These are phyloP conservation scores for Isotomurus palustris DNA, from an alignment of 2,888 invertebrate species.

Conservation along the genomic window DNA sequence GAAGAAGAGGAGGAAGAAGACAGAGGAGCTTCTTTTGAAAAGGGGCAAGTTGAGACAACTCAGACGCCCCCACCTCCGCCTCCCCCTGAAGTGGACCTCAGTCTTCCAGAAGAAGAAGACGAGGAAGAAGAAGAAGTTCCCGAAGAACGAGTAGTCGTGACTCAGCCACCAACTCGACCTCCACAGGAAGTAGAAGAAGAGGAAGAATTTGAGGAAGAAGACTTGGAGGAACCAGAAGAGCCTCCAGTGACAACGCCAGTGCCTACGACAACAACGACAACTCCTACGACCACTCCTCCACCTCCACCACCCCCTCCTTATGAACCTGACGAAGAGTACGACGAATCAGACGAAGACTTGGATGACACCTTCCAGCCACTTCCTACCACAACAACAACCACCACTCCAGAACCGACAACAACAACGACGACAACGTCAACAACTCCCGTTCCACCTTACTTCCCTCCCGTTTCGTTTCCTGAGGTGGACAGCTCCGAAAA, in stretches of 20 bases:
- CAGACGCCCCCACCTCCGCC: too few relatives aligned
- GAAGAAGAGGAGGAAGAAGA: neutral
- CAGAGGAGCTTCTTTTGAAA: too few relatives aligned
- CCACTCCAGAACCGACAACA: constrained; percentile 16
- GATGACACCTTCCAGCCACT: constrained; percentile 6
- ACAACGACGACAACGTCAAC: constrained; percentile 15
- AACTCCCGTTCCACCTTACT: neutral
- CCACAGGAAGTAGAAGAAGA: too few relatives aligned
- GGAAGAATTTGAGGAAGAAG: constrained; percentile 18
- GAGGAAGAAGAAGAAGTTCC: constrained; percentile 1
- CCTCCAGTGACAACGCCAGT: constrained; percentile 9
- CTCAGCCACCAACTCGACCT: too few relatives aligned
- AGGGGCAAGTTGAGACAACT: too few relatives aligned
- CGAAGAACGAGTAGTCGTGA: too few relatives aligned
- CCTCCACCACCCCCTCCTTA: constrained; percentile 7
- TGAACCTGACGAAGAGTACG: constrained; percentile 11
- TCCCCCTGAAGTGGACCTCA: too few relatives aligned
- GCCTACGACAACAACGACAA: constrained; percentile 2
- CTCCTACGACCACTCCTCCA: neutral
- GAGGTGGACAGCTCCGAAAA: constrained; percentile 26
- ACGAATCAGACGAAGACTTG: constrained; percentile 13
- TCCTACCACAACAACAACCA: constrained; percentile 3
- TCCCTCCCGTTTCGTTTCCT: constrained; percentile 7
- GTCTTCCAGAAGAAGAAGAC: constrained; percentile 1
- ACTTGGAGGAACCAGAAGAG: neutral